Percentiles rank a stretch among this genome's conserved stretches.
phyloP scores from a whole-genome alignment of 2,113 vertebrate species.

The Scatophagus argus region DNA sequence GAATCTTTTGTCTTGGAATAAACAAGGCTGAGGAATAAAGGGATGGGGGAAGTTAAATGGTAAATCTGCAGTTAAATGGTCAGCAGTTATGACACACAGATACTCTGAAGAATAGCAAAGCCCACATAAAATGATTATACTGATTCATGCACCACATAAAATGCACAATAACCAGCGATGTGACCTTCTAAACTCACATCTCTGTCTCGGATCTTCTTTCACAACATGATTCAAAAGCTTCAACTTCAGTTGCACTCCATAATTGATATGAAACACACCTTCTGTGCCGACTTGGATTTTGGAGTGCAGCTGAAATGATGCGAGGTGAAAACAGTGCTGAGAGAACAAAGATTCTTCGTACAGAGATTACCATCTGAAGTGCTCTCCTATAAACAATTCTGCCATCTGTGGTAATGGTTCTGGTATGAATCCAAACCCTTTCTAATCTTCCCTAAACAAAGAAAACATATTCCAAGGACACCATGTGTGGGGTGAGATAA shows the following conservation, averaged over 20 bases:
- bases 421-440: conserved; percentile 62
- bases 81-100: not conserved
- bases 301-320: conserved; percentile 3
- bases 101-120: not conserved
- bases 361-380: conserved; percentile 71
- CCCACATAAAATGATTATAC: conserved; percentile 11
- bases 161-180: conserved; percentile 1
- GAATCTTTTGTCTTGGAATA: conserved; percentile 7
- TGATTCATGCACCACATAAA: conserved; percentile 18
- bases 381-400: conserved; percentile 42
- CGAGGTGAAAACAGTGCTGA: not conserved
- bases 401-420: conserved; percentile 66
- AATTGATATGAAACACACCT: not conserved
- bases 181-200: not conserved
- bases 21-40: conserved; percentile 10
- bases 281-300: conserved; percentile 1
- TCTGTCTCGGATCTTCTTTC: conserved; percentile 1
- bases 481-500: conserved; percentile 69
- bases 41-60: not conserved
- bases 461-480: conserved; percentile 59
- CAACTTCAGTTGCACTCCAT: not conserved
- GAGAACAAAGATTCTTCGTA: conserved; percentile 23
- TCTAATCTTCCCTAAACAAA: conserved; percentile 50
- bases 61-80: conserved; percentile 20
- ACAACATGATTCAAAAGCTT: conserved; percentile 27